These are phyloP conservation scores for Poeciliopsis turneri DNA, from an alignment of 2,797 vertebrate species.

Conservation along the genomic window DNA sequence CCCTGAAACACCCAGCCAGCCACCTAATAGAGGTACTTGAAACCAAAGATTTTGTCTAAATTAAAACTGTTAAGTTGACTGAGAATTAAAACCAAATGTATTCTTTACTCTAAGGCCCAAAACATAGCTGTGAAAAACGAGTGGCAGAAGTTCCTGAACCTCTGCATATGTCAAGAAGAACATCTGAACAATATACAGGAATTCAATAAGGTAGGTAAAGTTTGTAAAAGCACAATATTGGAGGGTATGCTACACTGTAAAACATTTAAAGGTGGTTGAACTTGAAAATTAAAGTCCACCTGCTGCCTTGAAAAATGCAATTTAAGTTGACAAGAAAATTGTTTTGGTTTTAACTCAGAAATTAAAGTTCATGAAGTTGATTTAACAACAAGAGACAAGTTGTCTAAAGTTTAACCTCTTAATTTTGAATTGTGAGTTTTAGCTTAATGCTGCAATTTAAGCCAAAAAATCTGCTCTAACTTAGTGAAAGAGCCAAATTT, in stretches of 20 bases:
- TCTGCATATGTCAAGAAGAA: conserved; percentile 96
- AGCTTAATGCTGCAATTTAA: too few relatives aligned
- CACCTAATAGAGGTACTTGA: conserved; percentile 85
- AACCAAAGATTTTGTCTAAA: not conserved
- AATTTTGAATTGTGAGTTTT: too few relatives aligned
- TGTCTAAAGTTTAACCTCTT: too few relatives aligned
- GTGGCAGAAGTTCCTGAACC: conserved; percentile 97
- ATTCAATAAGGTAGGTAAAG: conserved; percentile 83
- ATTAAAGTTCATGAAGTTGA: too few relatives aligned
- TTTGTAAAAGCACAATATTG: not conserved
- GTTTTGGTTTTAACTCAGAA: too few relatives aligned
- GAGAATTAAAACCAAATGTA: not conserved
- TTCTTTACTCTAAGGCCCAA: conserved; percentile 81
- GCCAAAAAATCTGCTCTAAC: too few relatives aligned
- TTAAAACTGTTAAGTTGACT: not conserved
- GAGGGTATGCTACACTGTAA: not conserved
- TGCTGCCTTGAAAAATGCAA: too few relatives aligned
- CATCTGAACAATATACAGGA: conserved; percentile 90
- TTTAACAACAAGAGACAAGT: too few relatives aligned
- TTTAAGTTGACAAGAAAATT: too few relatives aligned
- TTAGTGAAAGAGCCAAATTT: too few relatives aligned
- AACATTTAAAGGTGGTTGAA: too few relatives aligned
- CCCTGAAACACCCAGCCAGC: conserved; percentile 91
- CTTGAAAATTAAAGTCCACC: too few relatives aligned
- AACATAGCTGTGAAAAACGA: conserved; percentile 87